Conservation (phyloP, 2,113 vertebrate genomes). For the Acanthisitta chloris region DNA sequence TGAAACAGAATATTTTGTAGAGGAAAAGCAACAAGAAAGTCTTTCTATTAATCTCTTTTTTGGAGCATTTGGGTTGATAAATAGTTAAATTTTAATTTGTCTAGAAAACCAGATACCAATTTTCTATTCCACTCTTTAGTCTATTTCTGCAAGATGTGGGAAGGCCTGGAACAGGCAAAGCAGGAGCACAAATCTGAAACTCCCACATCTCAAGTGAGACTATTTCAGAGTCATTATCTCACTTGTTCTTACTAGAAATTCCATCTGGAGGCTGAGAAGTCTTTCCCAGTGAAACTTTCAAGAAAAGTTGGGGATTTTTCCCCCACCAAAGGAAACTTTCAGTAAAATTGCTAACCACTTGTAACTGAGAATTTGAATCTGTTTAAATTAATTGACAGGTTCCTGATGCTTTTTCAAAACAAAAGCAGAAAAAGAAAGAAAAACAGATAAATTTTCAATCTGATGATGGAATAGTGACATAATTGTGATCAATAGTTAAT, state of each 20-base stretch:
- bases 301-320: background rate
- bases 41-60: background rate
- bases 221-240: background rate
- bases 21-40: background rate
- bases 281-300: background rate
- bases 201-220: constrained; percentile 1
- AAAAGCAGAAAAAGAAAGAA: background rate
- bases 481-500: background rate
- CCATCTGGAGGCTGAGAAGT: constrained; percentile 6
- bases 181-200: constrained; percentile 11
- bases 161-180: constrained; percentile 44
- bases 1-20: background rate
- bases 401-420: background rate
- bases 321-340: background rate
- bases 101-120: background rate
- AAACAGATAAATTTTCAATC: background rate
- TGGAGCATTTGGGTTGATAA: background rate
- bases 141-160: constrained; percentile 44
- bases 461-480: background rate
- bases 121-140: background rate
- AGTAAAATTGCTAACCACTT: background rate
- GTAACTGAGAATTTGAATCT: background rate
- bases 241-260: background rate
- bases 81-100: constrained; percentile 4
- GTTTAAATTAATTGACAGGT: background rate